Evolutionary conservation across 2,113 vertebrate species (phyloP), one percentile per base, ranked within the genome.

Genomic region (Procavia capensis): DNA sequence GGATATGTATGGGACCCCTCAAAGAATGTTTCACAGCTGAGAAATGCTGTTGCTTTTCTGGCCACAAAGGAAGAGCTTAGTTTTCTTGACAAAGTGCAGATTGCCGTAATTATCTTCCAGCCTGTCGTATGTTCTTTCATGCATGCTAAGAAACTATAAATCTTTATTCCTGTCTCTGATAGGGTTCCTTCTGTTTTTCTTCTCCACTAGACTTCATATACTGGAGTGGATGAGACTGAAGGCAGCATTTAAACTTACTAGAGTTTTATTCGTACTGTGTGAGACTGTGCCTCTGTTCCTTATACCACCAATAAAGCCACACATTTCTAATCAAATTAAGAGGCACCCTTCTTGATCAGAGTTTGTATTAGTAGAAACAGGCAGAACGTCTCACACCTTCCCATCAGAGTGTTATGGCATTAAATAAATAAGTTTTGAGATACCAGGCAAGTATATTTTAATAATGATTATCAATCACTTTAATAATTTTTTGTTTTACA

Each of bases 401-500:
- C 70, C 87, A 66, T 92, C 3, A 43, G 7, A 75, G 27, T 14
- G 85, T 79, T 82, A 54, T 72, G 90, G 72, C 6, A 59, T 95
- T 82, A 93, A 95, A 82, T 25, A 94, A 84, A 61, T 88, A 10
- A 82, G 61, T 82, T 88, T 19, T 36, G 54, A 95, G 17, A n/a
- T 31, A 91, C 82, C 45, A 41, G 63, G 83, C 6, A 89, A 88
- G 3, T 61, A 34, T 85, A 78, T 63, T 92, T 86, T 29, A 96
- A 96, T 96, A 88, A 97, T 89, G 83, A 95, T 64, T 64, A 96
- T 11, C 11, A 90, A 90, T 27, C 20, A 85, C 92, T 85, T 85
- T 2, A 17, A 45, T 78, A 54, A 47, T 22, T 78, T 97, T 97
- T 96, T 94, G 96, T 97, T 94, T 92, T 74, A 93, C 57, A 95